Evolutionary conservation across 2,888 invertebrate species (phyloP).

Genomic region (Pristionchus exspectatus): DNA sequence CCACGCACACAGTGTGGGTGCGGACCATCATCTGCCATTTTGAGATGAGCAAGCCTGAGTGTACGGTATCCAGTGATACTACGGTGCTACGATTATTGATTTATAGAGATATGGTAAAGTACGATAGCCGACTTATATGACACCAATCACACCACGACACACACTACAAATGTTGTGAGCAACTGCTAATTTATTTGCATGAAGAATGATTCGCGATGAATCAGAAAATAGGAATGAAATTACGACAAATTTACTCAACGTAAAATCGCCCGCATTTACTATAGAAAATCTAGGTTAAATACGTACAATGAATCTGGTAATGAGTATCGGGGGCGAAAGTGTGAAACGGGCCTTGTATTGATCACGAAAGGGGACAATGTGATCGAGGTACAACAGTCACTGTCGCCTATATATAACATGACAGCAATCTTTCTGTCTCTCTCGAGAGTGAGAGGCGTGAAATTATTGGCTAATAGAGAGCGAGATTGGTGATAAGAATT

Average conservation of each 20-base stretch:
- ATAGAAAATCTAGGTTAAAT: background rate
- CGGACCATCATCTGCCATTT: slow-evolving; percentile 22
- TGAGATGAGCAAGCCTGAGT: slow-evolving; percentile 28
- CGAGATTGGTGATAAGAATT: slow-evolving; percentile 1
- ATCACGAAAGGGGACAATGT: background rate
- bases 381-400: background rate
- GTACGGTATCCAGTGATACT: background rate
- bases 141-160: slow-evolving; percentile 32
- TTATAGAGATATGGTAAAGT: slow-evolving; percentile 10
- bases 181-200: slow-evolving; percentile 2
- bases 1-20: background rate
- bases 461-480: slow-evolving; percentile 42
- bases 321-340: slow-evolving; percentile 1
- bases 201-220: background rate
- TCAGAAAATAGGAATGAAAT: slow-evolving; percentile 6
- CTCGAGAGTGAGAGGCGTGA: background rate
- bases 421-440: background rate
- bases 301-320: background rate
- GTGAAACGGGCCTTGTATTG: background rate
- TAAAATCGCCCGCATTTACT: slow-evolving; percentile 34
- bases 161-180: background rate
- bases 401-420: slow-evolving; percentile 21
- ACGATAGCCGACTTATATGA: slow-evolving; percentile 10
- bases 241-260: background rate
- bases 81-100: background rate